phyloP scores from a whole-genome alignment of 2,797 vertebrate genomes.

The Buphagus erythrorhynchus region DNA sequence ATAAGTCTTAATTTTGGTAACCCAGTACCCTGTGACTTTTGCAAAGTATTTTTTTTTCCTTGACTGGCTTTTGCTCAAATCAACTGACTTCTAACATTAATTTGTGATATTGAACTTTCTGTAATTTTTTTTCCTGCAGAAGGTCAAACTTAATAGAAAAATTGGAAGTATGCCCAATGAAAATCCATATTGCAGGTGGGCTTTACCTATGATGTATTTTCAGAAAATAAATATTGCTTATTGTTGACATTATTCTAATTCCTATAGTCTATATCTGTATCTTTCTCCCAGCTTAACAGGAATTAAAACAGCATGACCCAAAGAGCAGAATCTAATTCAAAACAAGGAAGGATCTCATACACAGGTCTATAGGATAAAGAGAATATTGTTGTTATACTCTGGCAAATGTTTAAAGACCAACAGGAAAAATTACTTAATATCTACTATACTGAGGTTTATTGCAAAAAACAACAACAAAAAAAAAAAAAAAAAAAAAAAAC shows the following conservation, averaged over 20 bases:
- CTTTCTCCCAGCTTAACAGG: neutral
- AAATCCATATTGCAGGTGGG: neutral
- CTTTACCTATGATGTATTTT: neutral
- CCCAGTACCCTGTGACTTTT: neutral
- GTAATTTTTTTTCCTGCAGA: neutral
- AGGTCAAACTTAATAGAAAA: conserved; percentile 43
- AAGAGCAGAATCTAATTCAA: neutral
- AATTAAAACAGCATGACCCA: neutral
- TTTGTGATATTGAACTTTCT: neutral
- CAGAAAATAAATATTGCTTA: neutral
- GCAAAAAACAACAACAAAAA: neutral
- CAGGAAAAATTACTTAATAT: neutral
- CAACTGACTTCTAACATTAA: neutral
- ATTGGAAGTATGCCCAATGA: conserved; percentile 26
- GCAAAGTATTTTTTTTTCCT: neutral
- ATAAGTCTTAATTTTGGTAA: neutral
- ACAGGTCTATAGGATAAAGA: neutral
- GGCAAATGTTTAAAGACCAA: neutral
- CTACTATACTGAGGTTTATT: neutral
- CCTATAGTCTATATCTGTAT: neutral
- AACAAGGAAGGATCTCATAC: neutral
- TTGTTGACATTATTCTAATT: neutral
- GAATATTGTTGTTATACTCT: neutral
- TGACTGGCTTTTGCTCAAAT: neutral
- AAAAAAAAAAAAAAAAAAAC: too few relatives aligned